These are phyloP conservation scores for Siniperca obscura DNA, from an alignment of 2,797 vertebrate genomes.

Conservation along the genomic window DNA sequence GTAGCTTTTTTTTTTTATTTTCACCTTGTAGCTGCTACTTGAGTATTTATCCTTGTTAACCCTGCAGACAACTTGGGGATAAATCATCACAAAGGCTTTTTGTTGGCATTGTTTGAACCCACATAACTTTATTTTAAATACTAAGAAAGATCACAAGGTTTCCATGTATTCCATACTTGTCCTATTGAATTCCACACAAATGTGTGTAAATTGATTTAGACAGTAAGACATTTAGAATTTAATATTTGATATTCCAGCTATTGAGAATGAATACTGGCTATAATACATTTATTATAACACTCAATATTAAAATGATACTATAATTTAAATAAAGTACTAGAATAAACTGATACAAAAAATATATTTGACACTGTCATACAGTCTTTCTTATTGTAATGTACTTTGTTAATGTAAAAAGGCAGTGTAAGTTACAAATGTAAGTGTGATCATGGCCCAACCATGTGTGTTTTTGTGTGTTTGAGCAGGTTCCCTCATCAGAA, in stretches of 20 bases:
- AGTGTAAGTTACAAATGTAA: background rate
- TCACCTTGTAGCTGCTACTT: background rate
- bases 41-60: background rate
- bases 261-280: background rate
- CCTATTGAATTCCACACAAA: background rate
- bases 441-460: too few relatives aligned
- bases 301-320: background rate
- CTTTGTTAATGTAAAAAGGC: background rate
- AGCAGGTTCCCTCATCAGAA: slow-evolving; percentile 90
- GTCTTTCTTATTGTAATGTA: background rate
- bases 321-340: background rate
- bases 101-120: background rate
- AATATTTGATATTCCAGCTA: background rate
- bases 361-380: background rate
- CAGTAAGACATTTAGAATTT: too few relatives aligned
- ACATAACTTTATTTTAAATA: background rate
- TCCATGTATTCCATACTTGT: background rate
- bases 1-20: background rate
- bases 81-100: background rate
- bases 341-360: background rate
- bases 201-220: background rate
- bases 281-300: background rate
- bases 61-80: background rate
- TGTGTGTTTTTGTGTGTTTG: slow-evolving; percentile 20
- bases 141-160: background rate